These are phyloP conservation scores for Tympanoctomys barrerae DNA, from an alignment of 2,797 vertebrate genomes.

Conservation along the genomic window DNA sequence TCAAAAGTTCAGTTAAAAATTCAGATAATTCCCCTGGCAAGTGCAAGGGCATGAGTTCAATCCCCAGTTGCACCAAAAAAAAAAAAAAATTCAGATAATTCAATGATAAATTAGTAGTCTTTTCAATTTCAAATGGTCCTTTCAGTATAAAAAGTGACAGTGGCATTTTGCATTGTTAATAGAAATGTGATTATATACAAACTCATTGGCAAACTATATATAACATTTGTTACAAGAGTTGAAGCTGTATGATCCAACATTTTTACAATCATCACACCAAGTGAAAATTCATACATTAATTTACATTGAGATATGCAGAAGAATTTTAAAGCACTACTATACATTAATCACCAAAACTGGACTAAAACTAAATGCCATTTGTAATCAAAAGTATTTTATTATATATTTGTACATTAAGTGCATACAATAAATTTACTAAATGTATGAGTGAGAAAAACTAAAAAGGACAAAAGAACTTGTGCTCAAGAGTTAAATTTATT, in stretches of 20 bases:
- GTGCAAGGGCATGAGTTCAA: too few relatives aligned
- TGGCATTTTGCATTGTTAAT: background rate
- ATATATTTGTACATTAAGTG: background rate
- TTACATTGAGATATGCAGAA: background rate
- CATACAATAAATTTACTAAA: background rate
- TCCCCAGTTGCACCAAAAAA: background rate
- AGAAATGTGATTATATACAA: background rate
- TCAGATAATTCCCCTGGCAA: too few relatives aligned
- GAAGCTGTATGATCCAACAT: background rate
- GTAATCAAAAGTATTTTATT: background rate
- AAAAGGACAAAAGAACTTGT: background rate
- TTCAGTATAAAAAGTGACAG: background rate
- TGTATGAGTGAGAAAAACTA: background rate
- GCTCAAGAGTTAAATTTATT: background rate
- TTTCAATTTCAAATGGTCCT: background rate
- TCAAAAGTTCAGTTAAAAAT: background rate
- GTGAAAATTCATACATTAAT: background rate
- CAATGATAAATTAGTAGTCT: background rate
- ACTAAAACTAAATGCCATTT: background rate
- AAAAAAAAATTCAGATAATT: background rate
- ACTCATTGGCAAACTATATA: background rate
- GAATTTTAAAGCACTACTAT: background rate
- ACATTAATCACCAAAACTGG: background rate
- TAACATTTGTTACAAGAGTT: background rate
- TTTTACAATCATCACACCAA: background rate